Conservation (phyloP, 2,113 vertebrate species). For the Chlamydotis undulata region DNA sequence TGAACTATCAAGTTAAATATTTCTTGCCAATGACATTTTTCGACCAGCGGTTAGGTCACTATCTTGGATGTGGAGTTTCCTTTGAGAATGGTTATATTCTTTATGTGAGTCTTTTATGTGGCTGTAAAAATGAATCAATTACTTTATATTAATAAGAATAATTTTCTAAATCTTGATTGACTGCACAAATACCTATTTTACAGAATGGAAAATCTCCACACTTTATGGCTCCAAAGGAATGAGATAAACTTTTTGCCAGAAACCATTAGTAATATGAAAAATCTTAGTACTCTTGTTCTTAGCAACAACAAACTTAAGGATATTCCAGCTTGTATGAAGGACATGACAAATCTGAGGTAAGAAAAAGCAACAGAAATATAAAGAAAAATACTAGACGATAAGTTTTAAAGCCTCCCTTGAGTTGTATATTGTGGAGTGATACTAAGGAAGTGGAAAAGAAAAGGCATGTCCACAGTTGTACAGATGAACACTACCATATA, state of each 20-base stretch:
- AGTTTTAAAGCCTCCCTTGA: neutral
- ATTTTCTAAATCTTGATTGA: neutral
- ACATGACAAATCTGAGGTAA: constrained; percentile 88
- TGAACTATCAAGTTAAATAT: neutral
- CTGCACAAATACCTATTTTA: neutral
- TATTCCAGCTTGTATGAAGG: constrained; percentile 89
- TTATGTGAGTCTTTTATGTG: neutral
- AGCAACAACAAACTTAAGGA: constrained; percentile 86
- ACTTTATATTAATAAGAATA: neutral
- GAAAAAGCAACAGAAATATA: neutral
- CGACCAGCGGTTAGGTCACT: neutral
- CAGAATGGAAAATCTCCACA: constrained; percentile 92
- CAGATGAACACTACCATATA: neutral
- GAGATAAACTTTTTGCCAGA: constrained; percentile 86
- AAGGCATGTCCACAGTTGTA: neutral
- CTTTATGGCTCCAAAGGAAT: constrained; percentile 95
- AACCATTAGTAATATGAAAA: constrained; percentile 83
- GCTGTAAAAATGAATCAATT: neutral
- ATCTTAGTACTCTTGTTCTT: constrained; percentile 90
- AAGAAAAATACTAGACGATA: neutral
- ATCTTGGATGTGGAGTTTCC: neutral
- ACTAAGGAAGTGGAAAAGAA: neutral
- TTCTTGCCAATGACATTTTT: neutral
- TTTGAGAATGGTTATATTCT: neutral
- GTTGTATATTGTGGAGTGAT: neutral